Conservation (phyloP, 2,888 invertebrate species). For the Drosophila mayaguana region DNA sequence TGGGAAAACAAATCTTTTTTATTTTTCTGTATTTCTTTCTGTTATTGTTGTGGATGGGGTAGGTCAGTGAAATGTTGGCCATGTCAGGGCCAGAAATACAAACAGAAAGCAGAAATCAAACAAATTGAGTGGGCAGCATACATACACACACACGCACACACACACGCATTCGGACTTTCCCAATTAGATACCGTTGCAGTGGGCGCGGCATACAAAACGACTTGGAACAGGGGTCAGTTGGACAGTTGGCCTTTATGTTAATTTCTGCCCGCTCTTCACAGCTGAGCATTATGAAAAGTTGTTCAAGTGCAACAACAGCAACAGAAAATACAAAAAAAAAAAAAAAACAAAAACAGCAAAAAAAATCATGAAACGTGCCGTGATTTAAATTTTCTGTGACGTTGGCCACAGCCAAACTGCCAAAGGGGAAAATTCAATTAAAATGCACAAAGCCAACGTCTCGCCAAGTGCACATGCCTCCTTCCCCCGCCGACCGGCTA, state of each 20-base stretch:
- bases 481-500: background rate
- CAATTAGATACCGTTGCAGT: conserved; percentile 55
- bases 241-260: conserved; percentile 72
- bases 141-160: background rate
- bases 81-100: conserved; percentile 43
- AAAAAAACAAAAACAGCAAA: background rate
- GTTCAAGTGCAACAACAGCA: conserved; percentile 68
- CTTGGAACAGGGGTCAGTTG: conserved; percentile 46
- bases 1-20: conserved; percentile 28
- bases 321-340: background rate
- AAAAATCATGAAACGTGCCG: conserved; percentile 58
- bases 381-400: conserved; percentile 77
- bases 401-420: conserved; percentile 35
- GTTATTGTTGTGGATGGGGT: conserved; percentile 38
- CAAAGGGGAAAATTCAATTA: conserved; percentile 70
- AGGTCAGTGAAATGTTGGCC: conserved; percentile 61
- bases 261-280: conserved; percentile 58
- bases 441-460: conserved; percentile 75
- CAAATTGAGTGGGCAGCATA: conserved; percentile 25
- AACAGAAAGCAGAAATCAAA: conserved; percentile 60
- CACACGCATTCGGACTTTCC: conserved; percentile 3
- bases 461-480: conserved; percentile 56
- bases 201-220: conserved; percentile 47
- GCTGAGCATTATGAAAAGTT: conserved; percentile 68
- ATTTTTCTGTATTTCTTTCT: background rate